A percentile compares a stretch with the other conserved stretches of the same genome.
These are phyloP conservation scores for Myxocyprinus asiaticus DNA, from an alignment of 2,113 vertebrate species.

Conservation along the genomic window DNA sequence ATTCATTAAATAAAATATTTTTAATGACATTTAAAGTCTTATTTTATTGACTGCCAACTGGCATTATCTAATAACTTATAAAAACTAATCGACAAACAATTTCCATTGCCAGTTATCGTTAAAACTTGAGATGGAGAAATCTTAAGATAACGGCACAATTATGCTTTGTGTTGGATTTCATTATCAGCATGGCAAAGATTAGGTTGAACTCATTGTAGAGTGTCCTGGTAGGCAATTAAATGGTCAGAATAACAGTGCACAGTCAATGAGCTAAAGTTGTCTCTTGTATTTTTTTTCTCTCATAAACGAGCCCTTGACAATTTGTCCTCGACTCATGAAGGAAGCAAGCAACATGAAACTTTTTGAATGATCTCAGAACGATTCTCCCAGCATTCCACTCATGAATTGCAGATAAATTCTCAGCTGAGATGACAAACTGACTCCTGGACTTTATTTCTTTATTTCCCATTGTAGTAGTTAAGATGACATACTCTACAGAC, in stretches of 20 bases:
- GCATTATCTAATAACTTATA: too few relatives aligned
- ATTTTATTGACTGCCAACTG: too few relatives aligned
- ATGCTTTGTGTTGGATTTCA: too few relatives aligned
- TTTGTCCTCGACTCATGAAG: background rate
- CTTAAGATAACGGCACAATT: too few relatives aligned
- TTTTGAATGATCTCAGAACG: constrained; percentile 21
- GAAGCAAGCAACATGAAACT: constrained; percentile 1
- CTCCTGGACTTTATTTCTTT: background rate
- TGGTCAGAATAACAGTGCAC: constrained; percentile 19
- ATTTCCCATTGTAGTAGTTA: constrained; percentile 33
- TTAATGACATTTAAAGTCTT: too few relatives aligned
- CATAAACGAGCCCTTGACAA: constrained; percentile 23
- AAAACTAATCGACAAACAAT: too few relatives aligned
- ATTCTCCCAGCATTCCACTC: background rate
- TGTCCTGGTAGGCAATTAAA: background rate
- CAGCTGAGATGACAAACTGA: constrained; percentile 10
- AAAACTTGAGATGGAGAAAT: too few relatives aligned
- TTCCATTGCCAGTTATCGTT: too few relatives aligned
- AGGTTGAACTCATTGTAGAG: background rate
- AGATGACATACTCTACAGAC: constrained; percentile 31
- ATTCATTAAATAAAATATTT: too few relatives aligned
- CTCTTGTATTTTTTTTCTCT: background rate
- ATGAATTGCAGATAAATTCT: constrained; percentile 2
- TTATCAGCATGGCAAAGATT: too few relatives aligned
- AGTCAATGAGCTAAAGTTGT: constrained; percentile 6